Percentiles rank a stretch among this genome's conserved stretches.
phyloP scores from a whole-genome alignment of 2,888 invertebrate genomes.

The Chrysomela aeneicollis region DNA sequence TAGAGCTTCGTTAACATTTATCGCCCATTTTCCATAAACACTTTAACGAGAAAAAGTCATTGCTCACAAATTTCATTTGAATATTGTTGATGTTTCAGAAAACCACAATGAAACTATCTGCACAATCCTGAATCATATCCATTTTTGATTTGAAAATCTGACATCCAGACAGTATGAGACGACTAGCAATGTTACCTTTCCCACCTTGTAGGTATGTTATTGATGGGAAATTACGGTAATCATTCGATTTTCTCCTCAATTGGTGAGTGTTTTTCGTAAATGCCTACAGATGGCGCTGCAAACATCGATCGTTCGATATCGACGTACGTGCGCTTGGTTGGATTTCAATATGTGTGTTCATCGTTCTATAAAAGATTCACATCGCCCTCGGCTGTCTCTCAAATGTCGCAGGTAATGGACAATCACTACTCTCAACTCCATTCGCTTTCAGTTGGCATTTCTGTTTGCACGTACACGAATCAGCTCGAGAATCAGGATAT shows the following conservation, averaged over 20 bases:
- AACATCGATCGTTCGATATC: background rate
- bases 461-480: no score
- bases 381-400: background rate
- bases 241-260: background rate
- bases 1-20: conserved; percentile 2
- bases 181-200: no score
- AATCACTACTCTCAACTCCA: background rate
- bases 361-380: conserved; percentile 1
- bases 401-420: conserved; percentile 1
- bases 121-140: no score
- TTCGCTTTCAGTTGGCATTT: background rate
- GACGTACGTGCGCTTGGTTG: background rate
- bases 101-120: no score
- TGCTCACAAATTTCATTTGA: background rate
- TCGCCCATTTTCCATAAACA: background rate
- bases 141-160: no score
- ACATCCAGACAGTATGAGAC: no score
- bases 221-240: background rate
- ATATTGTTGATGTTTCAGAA: background rate
- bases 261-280: background rate
- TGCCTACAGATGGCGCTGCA: background rate
- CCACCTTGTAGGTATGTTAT: no score
- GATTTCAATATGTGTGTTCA: conserved; percentile 1
- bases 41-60: background rate
- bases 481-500: background rate